Percentiles rank a stretch among this genome's conserved stretches.
Evolutionary conservation across 2,797 vertebrate species (phyloP).

Genomic region (Salmo trutta): DNA sequence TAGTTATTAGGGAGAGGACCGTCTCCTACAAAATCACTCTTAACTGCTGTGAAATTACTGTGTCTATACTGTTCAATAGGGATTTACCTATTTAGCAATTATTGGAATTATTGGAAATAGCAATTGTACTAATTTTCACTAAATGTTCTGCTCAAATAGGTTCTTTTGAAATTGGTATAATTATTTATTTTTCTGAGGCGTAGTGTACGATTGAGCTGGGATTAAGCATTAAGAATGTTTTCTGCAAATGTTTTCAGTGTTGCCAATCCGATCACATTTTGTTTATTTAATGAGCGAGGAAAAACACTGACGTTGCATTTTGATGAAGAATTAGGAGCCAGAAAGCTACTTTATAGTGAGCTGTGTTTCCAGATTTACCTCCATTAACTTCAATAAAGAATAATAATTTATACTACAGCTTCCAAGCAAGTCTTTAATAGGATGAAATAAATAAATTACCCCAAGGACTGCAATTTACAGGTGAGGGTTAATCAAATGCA

Average conservation of each 20-base stretch:
- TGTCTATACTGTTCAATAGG: not conserved
- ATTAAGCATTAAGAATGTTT: not conserved
- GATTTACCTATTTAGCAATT: constrained; percentile 5
- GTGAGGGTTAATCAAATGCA: constrained; percentile 6
- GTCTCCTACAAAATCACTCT: not conserved
- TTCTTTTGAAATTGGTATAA: not conserved
- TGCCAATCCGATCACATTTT: constrained; percentile 13
- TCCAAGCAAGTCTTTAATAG: constrained; percentile 34
- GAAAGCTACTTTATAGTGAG: constrained; percentile 19
- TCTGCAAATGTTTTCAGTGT: constrained; percentile 1
- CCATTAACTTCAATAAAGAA: constrained; percentile 26
- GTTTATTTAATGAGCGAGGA: constrained; percentile 24
- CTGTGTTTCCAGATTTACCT: constrained; percentile 34
- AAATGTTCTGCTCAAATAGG: not conserved
- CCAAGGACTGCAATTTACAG: constrained; percentile 7
- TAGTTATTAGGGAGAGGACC: constrained; percentile 51
- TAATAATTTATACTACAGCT: constrained; percentile 25
- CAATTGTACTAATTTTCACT: not conserved
- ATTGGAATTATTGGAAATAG: not conserved
- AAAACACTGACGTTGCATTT: constrained; percentile 22
- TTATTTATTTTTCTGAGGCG: not conserved
- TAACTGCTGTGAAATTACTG: not conserved
- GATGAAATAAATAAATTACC: constrained; percentile 22
- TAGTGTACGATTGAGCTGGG: not conserved
- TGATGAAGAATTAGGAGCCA: constrained; percentile 23